Evolutionary conservation across 2,797 vertebrate species (phyloP), one percentile per base, ranked within the genome.

Genomic region (Phataginus tetradactyla): DNA sequence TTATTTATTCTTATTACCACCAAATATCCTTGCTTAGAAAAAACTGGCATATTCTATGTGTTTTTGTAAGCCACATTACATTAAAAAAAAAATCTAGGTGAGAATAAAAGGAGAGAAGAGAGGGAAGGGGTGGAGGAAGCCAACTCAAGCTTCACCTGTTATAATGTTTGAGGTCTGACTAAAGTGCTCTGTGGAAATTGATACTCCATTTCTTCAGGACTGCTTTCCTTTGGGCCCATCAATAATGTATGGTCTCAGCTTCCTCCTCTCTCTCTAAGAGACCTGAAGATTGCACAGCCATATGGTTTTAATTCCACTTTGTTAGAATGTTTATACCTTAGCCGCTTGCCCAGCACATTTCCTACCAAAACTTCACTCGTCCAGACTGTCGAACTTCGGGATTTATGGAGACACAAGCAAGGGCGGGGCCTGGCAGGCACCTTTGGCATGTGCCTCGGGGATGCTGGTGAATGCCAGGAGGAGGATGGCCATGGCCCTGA

Each of bases 221-320:
- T 51, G 12, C 11, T 63, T 69, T 78, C n/a, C 57, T 72, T 63
- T n/a, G 25, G 49, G 53, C 18, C 68, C 25, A 34, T 34, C 63
- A 53, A 39, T 77, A 68, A 64, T 57, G 37, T 69, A 95, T 42
- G 45, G 15, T 51, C 37, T 69, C 1, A 0, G 27, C 78, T 59
- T 37, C 42, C 68, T 45, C 81, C 27, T 72, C 37, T 39, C 34
- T 59, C 59, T 69, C 61, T 3, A 23, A 15, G 42, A 85, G 61
- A 63, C 21, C 7, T 53, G 3, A 59, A 10, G 84, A 59, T 27
- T 72, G 32, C 64, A 25, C 14, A 4, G 55, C 61, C 53, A 59
- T 72, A 79, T 51, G 64, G 83, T 92, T 94, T 95, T 90, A 61
- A 93, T 95, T 97, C 80, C 68, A 63, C 71, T 74, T 86, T 32